Evolutionary conservation across 2,888 invertebrate species (phyloP), one percentile per base, ranked within the genome.

Genomic region (Crematogaster levior): DNA sequence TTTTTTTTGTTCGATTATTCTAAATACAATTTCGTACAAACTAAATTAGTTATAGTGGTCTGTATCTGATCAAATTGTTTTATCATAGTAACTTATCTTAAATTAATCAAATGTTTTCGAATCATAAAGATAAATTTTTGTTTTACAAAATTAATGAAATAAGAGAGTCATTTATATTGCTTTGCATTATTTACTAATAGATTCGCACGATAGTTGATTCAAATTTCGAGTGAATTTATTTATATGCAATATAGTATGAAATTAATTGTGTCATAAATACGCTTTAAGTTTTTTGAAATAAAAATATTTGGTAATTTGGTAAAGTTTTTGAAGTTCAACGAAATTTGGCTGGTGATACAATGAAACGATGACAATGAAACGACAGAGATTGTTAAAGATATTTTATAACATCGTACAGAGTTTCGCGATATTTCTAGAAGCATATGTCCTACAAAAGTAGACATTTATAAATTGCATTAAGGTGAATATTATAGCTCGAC

Each of bases 391-490:
- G 30, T 60, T 43, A 60, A 1, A 37, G 24, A 18, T 48, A 37
- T 65, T 48, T 75, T 9, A 6, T 30, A 58, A 46, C 10, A 24
- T 65, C 18, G 24, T 37, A 10, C 27, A 66, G 30, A 77, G 12
- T 77, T 46, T 30, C 12, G 34, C 18, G 21, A 66, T 27, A 53
- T n/a, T 66, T 15, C 18, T 37, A 37, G 15, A 51, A 65, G 3
- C 27, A 7, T 56, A 12, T 66, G 53, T 3, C 15, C 40, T 15
- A 63, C 37, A 51, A 15, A 68, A 68, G 43, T 56, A 12, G 12
- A 68, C 34, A 27, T 68, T 43, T 21, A 56, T 77, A 68, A 30
- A 56, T 53, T 40, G 40, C 21, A 53, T 56, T 24, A 12, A 68
- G 18, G 40, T 40, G 34, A n/a, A 18, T 21, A 30, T 77, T 68